Evolutionary conservation across 2,113 vertebrate genomes (phyloP), one percentile per base, ranked within the genome.

Genomic region (Salvator merianae): DNA sequence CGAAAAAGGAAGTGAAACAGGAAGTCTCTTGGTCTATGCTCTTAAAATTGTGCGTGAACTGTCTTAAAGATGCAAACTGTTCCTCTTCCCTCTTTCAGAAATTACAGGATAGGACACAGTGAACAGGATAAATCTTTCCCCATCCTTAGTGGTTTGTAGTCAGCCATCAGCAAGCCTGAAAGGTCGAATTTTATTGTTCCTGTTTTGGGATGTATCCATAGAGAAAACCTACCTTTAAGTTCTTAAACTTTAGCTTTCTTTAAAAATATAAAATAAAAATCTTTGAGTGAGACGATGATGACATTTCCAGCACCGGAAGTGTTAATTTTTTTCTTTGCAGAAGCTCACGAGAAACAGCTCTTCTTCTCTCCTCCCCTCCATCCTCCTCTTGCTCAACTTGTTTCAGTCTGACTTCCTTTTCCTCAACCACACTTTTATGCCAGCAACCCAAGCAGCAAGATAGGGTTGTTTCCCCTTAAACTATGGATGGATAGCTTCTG

Each of bases 1-100:
- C 86, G 87, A 90, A 95, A 94, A 92, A 92, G 91, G 95, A 96
- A 95, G 90, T 89, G 8, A 3, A 73, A 69, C 87, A 92, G 92
- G 94, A 95, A 94, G 90, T 82, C 76, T 26, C 72, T 93, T 93
- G 90, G 86, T 92, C 88, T 83, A 93, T 92, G 84, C 86, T 84
- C 91, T 47, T 88, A 43, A 36, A 75, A 65, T 87, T 83, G 75
- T 43, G 65, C 28, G n/a, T 22, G 78, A 81, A 65, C 50, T 76
- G 75, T 28, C 32, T 68, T 63, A 83, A 63, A 75, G 68, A 47
- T n/a, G 32, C 43, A 0, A 32, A 9, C n/a, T 20, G 7, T 72
- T 63, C 65, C 24, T 36, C n/a, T 14, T 65, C 55, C 55, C 55
- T 20, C 18, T 59, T 55, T 55, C 14, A 24, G 77, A 83, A 47